Percentiles rank a stretch among this genome's conserved stretches.
Evolutionary conservation across 1,140 invertebrate genomes (phyloP).

Genomic region (Drosophila yakuba): DNA sequence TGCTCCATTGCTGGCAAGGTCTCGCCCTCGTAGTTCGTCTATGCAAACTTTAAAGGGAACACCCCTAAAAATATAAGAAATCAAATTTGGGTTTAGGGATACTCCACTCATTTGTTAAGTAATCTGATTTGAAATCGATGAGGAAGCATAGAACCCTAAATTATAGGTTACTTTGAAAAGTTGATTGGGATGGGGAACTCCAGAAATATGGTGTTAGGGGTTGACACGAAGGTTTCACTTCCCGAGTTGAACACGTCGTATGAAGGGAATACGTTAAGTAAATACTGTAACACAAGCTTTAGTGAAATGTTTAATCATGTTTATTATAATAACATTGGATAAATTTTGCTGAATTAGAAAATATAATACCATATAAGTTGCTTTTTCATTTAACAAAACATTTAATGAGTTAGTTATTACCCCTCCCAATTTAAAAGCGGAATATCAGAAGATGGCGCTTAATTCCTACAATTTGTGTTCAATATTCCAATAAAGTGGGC

Average conservation of each 20-base stretch:
- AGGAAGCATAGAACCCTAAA: constrained; percentile 31
- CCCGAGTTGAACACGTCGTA: not conserved
- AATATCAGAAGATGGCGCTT: too few species aligned
- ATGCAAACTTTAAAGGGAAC: constrained; percentile 36
- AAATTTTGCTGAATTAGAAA: too few species aligned
- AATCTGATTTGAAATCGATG: constrained; percentile 61
- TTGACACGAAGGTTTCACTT: constrained; percentile 1
- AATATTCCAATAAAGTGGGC: not conserved
- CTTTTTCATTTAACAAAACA: too few species aligned
- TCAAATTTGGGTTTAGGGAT: constrained; percentile 28
- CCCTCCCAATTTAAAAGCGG: too few species aligned
- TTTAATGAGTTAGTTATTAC: too few species aligned
- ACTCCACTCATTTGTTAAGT: constrained; percentile 42
- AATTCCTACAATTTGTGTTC: too few species aligned
- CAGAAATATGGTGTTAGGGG: constrained; percentile 3
- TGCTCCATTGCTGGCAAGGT: constrained; percentile 45
- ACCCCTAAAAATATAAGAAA: constrained; percentile 35
- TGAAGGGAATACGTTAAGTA: not conserved
- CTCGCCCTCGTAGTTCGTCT: constrained; percentile 33
- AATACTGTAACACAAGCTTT: not conserved
- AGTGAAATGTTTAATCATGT: too few species aligned
- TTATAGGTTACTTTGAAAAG: constrained; percentile 21
- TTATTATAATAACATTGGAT: too few species aligned
- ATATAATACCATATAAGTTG: too few species aligned
- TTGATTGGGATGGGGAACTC: constrained; percentile 4